Evolutionary conservation across 2,888 invertebrate genomes (phyloP).

Genomic region (Byasa hedistus): DNA sequence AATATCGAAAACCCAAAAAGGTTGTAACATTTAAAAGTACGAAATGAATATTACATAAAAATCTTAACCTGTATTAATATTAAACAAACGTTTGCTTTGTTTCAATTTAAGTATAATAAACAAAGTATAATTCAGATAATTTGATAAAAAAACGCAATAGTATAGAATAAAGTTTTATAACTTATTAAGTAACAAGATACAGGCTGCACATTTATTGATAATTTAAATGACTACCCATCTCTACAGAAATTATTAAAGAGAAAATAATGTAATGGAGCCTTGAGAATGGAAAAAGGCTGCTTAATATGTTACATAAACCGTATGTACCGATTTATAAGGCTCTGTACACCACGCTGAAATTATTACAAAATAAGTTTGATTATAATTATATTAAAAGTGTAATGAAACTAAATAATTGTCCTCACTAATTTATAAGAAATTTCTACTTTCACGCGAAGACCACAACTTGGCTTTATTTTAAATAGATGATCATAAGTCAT

Average conservation of each 20-base stretch:
- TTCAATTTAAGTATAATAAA: too few relatives aligned
- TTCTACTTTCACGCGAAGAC: too few relatives aligned
- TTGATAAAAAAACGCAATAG: not conserved
- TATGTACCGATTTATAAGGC: constrained; percentile 19
- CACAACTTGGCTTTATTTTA: too few relatives aligned
- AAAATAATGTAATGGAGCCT: constrained; percentile 16
- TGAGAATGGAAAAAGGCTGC: constrained; percentile 11
- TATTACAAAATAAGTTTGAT: not conserved
- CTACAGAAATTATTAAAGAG: not conserved
- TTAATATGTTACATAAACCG: constrained; percentile 18
- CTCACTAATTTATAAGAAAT: too few relatives aligned
- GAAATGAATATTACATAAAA: constrained; percentile 3
- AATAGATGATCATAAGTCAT: too few relatives aligned
- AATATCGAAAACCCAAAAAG: constrained; percentile 59
- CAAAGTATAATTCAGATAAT: too few relatives aligned
- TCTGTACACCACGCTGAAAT: not conserved
- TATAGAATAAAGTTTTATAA: not conserved
- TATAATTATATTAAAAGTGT: not conserved
- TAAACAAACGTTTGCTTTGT: not conserved
- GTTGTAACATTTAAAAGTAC: constrained; percentile 31
- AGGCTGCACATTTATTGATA: not conserved
- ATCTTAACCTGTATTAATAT: not conserved
- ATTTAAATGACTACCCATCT: constrained; percentile 7
- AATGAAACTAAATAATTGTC: too few relatives aligned
- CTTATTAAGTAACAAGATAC: not conserved